These are phyloP conservation scores for Trissoscelio sp. DNA, from an alignment of 2,888 invertebrate genomes.

Conservation along the genomic window DNA sequence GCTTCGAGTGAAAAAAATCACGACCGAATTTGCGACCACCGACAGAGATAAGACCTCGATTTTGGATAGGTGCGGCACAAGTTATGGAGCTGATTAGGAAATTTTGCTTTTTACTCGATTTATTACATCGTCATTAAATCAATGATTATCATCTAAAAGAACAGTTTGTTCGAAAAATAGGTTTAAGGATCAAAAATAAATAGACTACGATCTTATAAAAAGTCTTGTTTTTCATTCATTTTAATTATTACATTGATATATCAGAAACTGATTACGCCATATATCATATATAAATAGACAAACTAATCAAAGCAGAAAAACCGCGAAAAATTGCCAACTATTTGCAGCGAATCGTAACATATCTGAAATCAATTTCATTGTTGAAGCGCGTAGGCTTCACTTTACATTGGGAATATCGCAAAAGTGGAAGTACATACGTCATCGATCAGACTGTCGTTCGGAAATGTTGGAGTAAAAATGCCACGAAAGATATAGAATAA, in stretches of 20 bases:
- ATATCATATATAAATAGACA: too few relatives aligned
- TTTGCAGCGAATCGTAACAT: constrained; percentile 13
- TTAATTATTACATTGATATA: too few relatives aligned
- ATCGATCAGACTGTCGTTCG: constrained; percentile 78
- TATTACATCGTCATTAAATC: constrained; percentile 38
- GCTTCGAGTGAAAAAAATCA: constrained; percentile 53
- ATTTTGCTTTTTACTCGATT: constrained; percentile 36
- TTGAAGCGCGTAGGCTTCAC: constrained; percentile 45
- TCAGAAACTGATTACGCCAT: too few relatives aligned
- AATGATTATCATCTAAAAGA: constrained; percentile 24
- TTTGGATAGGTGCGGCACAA: constrained; percentile 41
- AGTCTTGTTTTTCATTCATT: too few relatives aligned
- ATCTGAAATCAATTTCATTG: constrained; percentile 54
- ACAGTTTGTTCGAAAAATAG: neutral
- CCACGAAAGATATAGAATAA: constrained; percentile 60
- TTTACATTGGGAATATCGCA: constrained; percentile 78
- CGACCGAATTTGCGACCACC: constrained; percentile 62
- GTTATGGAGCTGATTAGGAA: constrained; percentile 51
- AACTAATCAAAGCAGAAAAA: neutral
- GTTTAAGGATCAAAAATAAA: neutral
- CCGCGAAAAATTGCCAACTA: constrained; percentile 4
- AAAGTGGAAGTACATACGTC: constrained; percentile 80
- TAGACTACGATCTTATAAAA: too few relatives aligned
- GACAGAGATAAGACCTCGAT: constrained; percentile 52
- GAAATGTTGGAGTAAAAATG: constrained; percentile 67